Evolutionary conservation across 2,888 invertebrate species (phyloP).

Genomic region (Alloscopus bannaensis): DNA sequence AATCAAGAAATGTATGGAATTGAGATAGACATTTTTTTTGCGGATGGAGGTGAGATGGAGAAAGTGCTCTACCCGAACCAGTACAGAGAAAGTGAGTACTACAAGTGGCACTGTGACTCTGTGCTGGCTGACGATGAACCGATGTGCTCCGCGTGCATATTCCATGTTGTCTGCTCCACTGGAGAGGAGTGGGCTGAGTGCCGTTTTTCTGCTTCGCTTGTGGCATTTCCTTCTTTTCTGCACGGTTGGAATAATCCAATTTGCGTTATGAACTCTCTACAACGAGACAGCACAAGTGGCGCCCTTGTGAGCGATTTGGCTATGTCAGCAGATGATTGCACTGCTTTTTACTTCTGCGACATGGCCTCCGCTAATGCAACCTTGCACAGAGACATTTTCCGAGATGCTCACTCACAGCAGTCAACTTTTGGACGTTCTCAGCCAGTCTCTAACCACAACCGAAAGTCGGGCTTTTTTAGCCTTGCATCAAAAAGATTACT

Average conservation of each 20-base stretch:
- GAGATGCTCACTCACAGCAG: no score
- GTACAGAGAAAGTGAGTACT: slow-evolving; percentile 1
- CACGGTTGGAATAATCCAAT: slow-evolving; percentile 58
- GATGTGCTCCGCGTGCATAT: background rate
- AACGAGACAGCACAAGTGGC: slow-evolving; percentile 21
- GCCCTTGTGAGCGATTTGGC: slow-evolving; percentile 54
- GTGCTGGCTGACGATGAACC: no score
- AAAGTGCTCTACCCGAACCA: no score
- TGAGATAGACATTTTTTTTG: no score
- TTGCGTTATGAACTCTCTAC: slow-evolving; percentile 44
- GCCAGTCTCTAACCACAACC: no score
- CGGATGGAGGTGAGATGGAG: no score
- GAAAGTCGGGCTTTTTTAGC: no score
- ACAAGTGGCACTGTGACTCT: background rate
- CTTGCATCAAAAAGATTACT: no score
- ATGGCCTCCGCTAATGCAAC: slow-evolving; percentile 25
- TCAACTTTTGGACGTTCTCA: slow-evolving; percentile 1
- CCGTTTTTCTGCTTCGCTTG: slow-evolving; percentile 47
- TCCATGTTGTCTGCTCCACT: slow-evolving; percentile 2
- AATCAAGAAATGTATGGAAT: no score
- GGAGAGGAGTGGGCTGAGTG: background rate
- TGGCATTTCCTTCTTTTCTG: slow-evolving; percentile 48
- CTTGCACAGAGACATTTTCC: no score
- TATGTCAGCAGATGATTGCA: slow-evolving; percentile 50
- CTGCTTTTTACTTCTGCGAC: slow-evolving; percentile 18